phyloP scores from a whole-genome alignment of 2,888 invertebrate species.

The Pyrrhia umbra region DNA sequence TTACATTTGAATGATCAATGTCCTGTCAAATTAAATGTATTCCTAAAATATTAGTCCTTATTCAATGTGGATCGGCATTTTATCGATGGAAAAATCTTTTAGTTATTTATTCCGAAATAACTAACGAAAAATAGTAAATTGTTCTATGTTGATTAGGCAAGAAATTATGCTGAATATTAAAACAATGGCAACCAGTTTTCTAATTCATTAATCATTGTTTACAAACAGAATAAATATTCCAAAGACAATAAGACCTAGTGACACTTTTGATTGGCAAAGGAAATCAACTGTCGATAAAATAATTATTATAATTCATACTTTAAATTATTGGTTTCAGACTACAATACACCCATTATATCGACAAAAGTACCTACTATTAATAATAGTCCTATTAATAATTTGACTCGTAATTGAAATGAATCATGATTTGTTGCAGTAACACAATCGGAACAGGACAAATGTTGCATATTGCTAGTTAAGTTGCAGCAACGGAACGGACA shows the following conservation, averaged over 20 bases:
- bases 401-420: no score
- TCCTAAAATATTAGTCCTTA: not conserved
- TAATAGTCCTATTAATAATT: constrained; percentile 17
- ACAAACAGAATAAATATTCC: constrained; percentile 7
- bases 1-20: not conserved
- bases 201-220: constrained; percentile 46
- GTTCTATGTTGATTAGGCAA: no score
- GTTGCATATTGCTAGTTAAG: constrained; percentile 97
- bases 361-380: constrained; percentile 15
- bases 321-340: constrained; percentile 23
- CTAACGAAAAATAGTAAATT: no score
- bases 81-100: no score
- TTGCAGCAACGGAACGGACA: constrained; percentile 96
- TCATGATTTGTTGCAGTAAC: constrained; percentile 93
- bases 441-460: constrained; percentile 99
- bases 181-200: not conserved
- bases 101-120: no score
- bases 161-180: not conserved
- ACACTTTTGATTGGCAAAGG: constrained; percentile 43
- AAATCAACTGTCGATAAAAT: constrained; percentile 43
- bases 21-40: no score
- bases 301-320: constrained; percentile 43
- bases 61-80: no score
- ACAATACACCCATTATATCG: constrained; percentile 43
- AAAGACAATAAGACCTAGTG: constrained; percentile 39